Evolutionary conservation across 2,797 vertebrate species (phyloP).

Genomic region (Hoplostethus atlanticus): DNA sequence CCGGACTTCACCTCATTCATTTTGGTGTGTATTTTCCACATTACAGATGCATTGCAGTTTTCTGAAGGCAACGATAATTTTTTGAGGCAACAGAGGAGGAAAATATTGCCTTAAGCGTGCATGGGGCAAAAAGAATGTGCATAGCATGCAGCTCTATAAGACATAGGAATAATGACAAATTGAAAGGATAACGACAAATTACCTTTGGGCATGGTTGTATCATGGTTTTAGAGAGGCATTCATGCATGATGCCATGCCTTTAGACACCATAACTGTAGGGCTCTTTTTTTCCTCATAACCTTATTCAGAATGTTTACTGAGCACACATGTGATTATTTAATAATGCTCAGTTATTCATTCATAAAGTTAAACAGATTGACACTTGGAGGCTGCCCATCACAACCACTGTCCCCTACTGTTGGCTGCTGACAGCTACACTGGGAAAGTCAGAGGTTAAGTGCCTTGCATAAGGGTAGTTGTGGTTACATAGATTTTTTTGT

Average conservation of each 20-base stretch:
- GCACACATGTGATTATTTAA: too few relatives aligned
- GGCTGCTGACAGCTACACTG: too few relatives aligned
- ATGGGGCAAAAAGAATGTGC: not conserved
- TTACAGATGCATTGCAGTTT: constrained; percentile 2
- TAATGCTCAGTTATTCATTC: too few relatives aligned
- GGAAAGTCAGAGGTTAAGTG: too few relatives aligned
- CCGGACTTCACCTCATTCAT: constrained; percentile 29
- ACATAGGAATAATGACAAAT: not conserved
- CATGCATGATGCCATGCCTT: not conserved
- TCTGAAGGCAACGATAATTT: constrained; percentile 12
- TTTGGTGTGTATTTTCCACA: constrained; percentile 4
- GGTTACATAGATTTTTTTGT: too few relatives aligned
- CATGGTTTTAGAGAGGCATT: not conserved
- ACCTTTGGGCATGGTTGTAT: not conserved
- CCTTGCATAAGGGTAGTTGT: too few relatives aligned
- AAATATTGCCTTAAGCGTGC: not conserved
- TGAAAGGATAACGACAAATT: too few relatives aligned
- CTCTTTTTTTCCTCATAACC: not conserved
- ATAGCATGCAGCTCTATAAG: not conserved
- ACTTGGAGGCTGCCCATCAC: too few relatives aligned
- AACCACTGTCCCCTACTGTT: too few relatives aligned
- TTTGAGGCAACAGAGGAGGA: not conserved
- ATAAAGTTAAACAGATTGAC: too few relatives aligned
- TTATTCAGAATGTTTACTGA: not conserved
- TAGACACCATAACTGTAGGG: not conserved